Evolutionary conservation across 2,113 vertebrate species (phyloP).

Genomic region (Progne subis): DNA sequence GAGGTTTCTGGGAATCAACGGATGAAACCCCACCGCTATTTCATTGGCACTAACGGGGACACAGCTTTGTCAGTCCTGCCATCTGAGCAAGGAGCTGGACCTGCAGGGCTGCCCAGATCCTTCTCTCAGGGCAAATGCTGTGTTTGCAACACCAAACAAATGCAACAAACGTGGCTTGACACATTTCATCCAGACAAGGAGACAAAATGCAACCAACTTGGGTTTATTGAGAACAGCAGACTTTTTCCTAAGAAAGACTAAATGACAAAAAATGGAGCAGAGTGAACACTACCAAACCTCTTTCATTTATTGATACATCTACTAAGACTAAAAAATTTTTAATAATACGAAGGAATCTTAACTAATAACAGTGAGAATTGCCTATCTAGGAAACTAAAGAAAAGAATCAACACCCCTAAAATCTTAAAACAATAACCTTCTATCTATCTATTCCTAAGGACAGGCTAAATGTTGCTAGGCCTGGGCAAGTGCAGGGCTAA

Average conservation of each 20-base stretch:
- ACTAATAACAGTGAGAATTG: not conserved
- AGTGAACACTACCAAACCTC: not conserved
- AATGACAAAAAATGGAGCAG: no score
- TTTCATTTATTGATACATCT: not conserved
- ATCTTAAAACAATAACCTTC: not conserved
- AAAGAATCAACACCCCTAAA: not conserved
- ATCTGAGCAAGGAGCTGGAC: no score
- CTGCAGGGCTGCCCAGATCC: no score
- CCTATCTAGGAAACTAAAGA: not conserved
- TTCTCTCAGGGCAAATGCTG: not conserved
- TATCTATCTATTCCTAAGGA: not conserved
- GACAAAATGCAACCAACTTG: not conserved
- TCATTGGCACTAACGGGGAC: no score
- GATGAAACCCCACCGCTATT: no score
- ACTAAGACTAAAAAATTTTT: no score
- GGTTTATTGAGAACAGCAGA: not conserved
- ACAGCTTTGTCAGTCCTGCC: no score
- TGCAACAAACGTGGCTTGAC: no score
- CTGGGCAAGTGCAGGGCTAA: not conserved
- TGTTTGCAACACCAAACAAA: not conserved
- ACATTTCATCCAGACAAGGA: not conserved
- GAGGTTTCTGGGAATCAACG: no score
- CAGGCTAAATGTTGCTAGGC: not conserved
- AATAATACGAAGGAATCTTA: not conserved
- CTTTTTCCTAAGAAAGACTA: not conserved